A percentile compares a stretch with the other conserved stretches of the same genome.
Conservation (phyloP, 2,113 vertebrate species). For the Suncus etruscus region DNA sequence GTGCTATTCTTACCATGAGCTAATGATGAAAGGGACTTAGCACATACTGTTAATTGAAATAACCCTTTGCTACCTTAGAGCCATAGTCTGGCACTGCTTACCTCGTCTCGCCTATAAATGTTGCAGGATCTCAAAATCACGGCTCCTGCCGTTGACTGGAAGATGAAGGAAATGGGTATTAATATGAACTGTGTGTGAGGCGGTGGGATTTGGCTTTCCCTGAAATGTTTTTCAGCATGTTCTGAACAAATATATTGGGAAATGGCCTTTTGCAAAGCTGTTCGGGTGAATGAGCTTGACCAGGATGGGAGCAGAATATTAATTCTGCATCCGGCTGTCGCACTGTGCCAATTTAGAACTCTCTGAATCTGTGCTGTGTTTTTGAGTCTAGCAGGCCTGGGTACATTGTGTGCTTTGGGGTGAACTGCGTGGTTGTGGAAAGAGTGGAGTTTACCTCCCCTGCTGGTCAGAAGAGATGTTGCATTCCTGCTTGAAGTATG, state of each 20-base stretch:
- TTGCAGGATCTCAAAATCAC: too few species aligned
- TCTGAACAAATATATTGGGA: neutral
- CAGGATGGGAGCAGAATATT: conserved; percentile 5
- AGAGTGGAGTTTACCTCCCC: neutral
- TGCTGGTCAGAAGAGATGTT: neutral
- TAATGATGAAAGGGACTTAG: neutral
- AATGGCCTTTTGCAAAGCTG: neutral
- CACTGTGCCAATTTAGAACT: neutral
- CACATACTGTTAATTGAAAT: too few species aligned
- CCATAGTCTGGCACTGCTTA: too few species aligned
- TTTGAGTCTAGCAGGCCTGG: conserved; percentile 10
- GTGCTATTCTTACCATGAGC: neutral
- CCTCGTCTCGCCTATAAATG: too few species aligned
- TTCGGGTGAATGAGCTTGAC: neutral
- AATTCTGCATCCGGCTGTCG: neutral
- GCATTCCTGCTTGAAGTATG: too few species aligned
- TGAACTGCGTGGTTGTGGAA: neutral
- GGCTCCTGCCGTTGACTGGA: too few species aligned
- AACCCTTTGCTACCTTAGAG: too few species aligned
- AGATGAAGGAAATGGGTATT: too few species aligned
- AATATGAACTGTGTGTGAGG: too few species aligned
- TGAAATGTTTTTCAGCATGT: neutral
- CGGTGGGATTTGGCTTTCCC: neutral
- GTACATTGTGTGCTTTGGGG: neutral
- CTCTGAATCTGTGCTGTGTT: neutral